These are phyloP conservation scores for Calliopsis andreniformis DNA, from an alignment of 1,140 invertebrate species.

Conservation along the genomic window DNA sequence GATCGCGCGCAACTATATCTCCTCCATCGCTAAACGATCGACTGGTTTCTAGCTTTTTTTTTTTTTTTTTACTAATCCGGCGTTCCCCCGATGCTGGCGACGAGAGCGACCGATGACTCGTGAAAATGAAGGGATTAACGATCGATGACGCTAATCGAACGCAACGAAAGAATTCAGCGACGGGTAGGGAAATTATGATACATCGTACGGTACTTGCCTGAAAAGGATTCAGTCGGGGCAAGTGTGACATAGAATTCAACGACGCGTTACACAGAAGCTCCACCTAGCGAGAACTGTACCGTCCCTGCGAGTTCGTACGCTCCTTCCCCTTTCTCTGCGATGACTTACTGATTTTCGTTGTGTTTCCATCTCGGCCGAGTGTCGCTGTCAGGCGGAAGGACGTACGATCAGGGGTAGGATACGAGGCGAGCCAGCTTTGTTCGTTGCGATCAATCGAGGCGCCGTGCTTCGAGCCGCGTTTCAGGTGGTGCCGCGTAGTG, in stretches of 20 bases:
- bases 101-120: background rate
- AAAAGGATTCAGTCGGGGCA: constrained; percentile 65
- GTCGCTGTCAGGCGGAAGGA: background rate
- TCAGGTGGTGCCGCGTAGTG: constrained; percentile 56
- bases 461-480: constrained; percentile 61
- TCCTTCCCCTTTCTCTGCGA: background rate
- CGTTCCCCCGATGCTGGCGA: constrained; percentile 6
- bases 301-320: constrained; percentile 14
- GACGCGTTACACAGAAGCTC: constrained; percentile 56
- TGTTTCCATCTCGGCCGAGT: background rate
- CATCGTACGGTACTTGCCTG: constrained; percentile 63
- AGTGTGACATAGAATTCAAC: constrained; percentile 64
- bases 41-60: background rate
- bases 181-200: constrained; percentile 47
- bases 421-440: constrained; percentile 47
- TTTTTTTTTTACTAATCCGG: background rate
- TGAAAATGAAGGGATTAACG: constrained; percentile 22
- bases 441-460: constrained; percentile 61
- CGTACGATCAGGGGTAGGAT: constrained; percentile 36
- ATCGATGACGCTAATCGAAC: constrained; percentile 11
- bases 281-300: constrained; percentile 38
- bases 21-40: constrained; percentile 48
- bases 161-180: constrained; percentile 21
- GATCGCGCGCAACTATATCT: constrained; percentile 42
- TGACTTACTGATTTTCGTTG: constrained; percentile 26